Percentiles rank a stretch among this genome's conserved stretches.
These are phyloP conservation scores for Corythoichthys intestinalis DNA, from an alignment of 2,113 vertebrate genomes.

Conservation along the genomic window DNA sequence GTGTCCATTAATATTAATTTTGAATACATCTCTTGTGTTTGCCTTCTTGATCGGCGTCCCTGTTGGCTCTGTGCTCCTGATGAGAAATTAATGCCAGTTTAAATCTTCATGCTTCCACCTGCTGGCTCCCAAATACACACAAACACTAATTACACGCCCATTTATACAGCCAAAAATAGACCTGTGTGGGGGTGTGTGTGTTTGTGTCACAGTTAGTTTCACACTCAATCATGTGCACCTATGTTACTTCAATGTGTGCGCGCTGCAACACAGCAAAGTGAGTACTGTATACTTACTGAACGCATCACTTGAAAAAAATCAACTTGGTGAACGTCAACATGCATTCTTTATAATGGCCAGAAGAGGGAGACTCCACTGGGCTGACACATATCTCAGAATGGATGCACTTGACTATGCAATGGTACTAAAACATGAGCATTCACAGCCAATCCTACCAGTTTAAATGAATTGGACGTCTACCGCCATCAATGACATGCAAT, in stretches of 20 bases:
- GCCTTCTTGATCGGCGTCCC: constrained; percentile 5
- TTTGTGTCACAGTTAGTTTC: not conserved
- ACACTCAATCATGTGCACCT: not conserved
- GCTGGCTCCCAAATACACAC: constrained; percentile 17
- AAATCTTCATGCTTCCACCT: constrained; percentile 42
- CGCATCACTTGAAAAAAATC: not conserved
- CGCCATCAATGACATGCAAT: too few species aligned
- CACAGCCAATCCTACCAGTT: too few species aligned
- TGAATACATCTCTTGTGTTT: not conserved
- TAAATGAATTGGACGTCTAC: too few species aligned
- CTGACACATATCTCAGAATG: not conserved
- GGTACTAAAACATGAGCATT: too few species aligned
- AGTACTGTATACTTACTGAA: not conserved
- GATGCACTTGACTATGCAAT: too few species aligned
- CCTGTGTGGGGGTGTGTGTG: constrained; percentile 8
- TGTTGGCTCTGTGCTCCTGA: constrained; percentile 20
- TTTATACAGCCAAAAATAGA: constrained; percentile 40
- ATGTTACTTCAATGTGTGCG: not conserved
- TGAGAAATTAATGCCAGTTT: constrained; percentile 45
- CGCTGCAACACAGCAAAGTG: not conserved
- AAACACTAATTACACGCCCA: constrained; percentile 45
- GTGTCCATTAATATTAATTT: not conserved
- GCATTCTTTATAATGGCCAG: not conserved
- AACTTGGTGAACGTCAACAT: not conserved
- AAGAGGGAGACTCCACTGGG: not conserved